Base-by-base conservation (phyloP, 1,140 invertebrate species). In the Aphelenchoides avenae region DNA sequence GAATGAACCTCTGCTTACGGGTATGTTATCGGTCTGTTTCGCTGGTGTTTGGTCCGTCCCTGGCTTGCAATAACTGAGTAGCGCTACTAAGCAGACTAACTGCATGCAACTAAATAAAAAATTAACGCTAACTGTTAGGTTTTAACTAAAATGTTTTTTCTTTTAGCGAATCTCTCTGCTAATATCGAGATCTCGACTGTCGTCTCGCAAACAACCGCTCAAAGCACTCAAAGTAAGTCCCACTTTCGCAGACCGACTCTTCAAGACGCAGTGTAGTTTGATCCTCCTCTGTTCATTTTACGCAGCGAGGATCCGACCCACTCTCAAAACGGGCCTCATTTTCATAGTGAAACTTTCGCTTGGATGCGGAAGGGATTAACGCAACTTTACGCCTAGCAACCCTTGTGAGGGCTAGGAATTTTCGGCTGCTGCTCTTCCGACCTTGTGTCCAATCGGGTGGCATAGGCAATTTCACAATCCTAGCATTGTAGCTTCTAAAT, bases 1-100 rank as follows among this genome's bases (percentile, higher is more conserved):
- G 26, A 64, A 75, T 48, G 73, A 75, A 49, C 70, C 73, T 27
- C 48, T 73, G 33, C 34, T 74, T 13, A 70, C 71, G 30, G 68
- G 71, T 73, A 39, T 39, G n/a, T n/a, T n/a, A n/a, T n/a, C n/a
- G n/a, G n/a, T n/a, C n/a, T n/a, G n/a, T n/a, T n/a, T n/a, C n/a
- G n/a, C n/a, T n/a, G n/a, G n/a, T n/a, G n/a, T n/a, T n/a, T n/a
- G n/a, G n/a, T n/a, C n/a, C n/a, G n/a, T n/a, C n/a, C n/a, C n/a
- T n/a, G n/a, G n/a, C n/a, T n/a, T n/a, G n/a, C n/a, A n/a, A n/a
- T n/a, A n/a, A n/a, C n/a, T 11, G 11, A 53, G 13, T 5, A 46
- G 43, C n/a, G 43, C 33, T 46, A 18, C 15, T 29, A 46, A 46
- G 33, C 15, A 46, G 24, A 27, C 36, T 6, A 47, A 47, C 26